Conservation (phyloP, 2,888 invertebrate genomes). For the Brachylomia viminalis region DNA sequence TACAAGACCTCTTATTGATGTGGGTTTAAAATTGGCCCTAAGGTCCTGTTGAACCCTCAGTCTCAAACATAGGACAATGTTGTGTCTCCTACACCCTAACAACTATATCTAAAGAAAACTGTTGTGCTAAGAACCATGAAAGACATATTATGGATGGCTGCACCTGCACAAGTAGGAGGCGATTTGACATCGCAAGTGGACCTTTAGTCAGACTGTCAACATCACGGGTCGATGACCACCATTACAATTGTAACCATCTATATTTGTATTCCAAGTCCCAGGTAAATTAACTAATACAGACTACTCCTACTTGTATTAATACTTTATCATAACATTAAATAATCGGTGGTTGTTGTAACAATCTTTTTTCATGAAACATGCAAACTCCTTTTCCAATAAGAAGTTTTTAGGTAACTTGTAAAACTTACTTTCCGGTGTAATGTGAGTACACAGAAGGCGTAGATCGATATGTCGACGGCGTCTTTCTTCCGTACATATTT, state of each 20-base stretch:
- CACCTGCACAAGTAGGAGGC: not conserved
- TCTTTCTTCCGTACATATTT: slow-evolving; percentile 93
- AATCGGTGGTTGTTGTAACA: slow-evolving; percentile 12
- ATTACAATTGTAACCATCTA: not conserved
- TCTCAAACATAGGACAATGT: not conserved
- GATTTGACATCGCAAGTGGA: not conserved
- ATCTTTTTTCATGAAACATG: not conserved
- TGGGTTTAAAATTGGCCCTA: not conserved
- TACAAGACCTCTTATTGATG: not conserved
- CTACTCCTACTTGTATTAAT: not conserved
- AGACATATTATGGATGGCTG: not conserved
- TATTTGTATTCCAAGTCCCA: not conserved
- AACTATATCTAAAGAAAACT: not conserved
- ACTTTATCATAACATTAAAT: slow-evolving; percentile 6
- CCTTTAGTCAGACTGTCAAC: slow-evolving; percentile 27
- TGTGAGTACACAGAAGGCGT: slow-evolving; percentile 97
- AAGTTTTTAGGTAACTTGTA: slow-evolving; percentile 25
- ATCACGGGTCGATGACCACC: slow-evolving; percentile 26
- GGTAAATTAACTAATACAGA: not conserved
- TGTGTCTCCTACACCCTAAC: not conserved
- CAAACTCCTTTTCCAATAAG: slow-evolving; percentile 37
- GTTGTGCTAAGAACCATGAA: not conserved
- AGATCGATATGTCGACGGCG: slow-evolving; percentile 95
- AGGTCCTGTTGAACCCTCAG: not conserved
- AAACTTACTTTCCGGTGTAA: slow-evolving; percentile 93